These are phyloP conservation scores for Brachionus sp. DNA, from an alignment of 1,140 invertebrate genomes.

Conservation along the genomic window DNA sequence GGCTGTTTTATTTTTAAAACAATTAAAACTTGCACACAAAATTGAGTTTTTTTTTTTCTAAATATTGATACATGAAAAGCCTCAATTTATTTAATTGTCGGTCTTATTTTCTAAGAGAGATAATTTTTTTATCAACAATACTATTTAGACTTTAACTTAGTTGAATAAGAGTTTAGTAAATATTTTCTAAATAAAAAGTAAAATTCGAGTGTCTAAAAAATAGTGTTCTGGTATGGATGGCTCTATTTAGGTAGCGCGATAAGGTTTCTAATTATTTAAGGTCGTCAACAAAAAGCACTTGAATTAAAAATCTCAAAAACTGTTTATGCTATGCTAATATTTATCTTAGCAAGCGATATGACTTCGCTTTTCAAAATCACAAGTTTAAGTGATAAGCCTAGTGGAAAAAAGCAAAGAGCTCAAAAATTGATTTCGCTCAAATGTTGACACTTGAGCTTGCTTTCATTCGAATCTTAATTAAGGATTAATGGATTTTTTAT, in stretches of 20 bases:
- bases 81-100: no score
- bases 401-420: not conserved
- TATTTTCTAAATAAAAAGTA: no score
- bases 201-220: no score
- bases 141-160: no score
- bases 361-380: not conserved
- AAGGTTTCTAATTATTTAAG: conserved; percentile 1
- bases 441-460: not conserved
- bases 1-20: no score
- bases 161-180: no score
- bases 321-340: not conserved
- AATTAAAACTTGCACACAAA: no score
- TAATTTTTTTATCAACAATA: no score
- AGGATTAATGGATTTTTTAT: not conserved
- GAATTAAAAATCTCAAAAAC: not conserved
- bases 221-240: no score
- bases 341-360: not conserved
- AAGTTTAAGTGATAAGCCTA: not conserved
- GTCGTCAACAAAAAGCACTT: not conserved
- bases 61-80: no score
- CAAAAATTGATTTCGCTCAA: not conserved
- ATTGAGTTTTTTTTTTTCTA: no score
- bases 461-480: not conserved
- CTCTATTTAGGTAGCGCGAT: not conserved
- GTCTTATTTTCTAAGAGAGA: no score